These are phyloP conservation scores for Pelobates cultripes DNA, from an alignment of 2,797 vertebrate species.

Conservation along the genomic window DNA sequence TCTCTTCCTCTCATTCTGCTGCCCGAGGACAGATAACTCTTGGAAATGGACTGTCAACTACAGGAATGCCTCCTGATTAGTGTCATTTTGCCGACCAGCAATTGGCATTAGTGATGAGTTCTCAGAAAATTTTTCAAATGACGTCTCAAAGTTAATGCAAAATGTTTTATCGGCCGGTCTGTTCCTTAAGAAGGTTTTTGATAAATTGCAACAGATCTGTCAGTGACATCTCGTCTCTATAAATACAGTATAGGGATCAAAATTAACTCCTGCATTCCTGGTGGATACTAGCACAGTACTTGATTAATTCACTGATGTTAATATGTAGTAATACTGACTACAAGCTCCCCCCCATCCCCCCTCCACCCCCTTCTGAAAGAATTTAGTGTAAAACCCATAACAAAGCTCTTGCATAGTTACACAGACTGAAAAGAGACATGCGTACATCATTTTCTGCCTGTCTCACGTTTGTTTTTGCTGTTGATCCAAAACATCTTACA, in stretches of 20 bases:
- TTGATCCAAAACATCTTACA: no score
- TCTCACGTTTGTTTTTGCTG: no score
- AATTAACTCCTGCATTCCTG: no score
- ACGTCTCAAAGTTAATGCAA: neutral
- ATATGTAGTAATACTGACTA: no score
- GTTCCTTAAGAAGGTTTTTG: neutral
- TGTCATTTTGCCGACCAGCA: neutral
- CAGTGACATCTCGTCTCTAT: neutral
- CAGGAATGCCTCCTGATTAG: constrained; percentile 6
- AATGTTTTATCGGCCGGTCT: neutral
- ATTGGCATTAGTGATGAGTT: neutral
- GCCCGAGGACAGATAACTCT: constrained; percentile 2
- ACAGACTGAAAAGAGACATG: no score
- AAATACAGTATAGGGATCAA: neutral
- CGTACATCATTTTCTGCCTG: no score
- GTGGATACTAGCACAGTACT: no score
- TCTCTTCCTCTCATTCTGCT: neutral
- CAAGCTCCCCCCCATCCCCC: no score
- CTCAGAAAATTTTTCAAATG: constrained; percentile 3
- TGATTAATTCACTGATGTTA: no score
- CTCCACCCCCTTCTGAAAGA: no score
- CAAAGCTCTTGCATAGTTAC: no score
- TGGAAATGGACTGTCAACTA: neutral
- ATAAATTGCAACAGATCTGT: neutral
- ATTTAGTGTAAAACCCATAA: no score